Evolutionary conservation across 2,888 invertebrate genomes (phyloP).

Genomic region (Lysandra bellargus): DNA sequence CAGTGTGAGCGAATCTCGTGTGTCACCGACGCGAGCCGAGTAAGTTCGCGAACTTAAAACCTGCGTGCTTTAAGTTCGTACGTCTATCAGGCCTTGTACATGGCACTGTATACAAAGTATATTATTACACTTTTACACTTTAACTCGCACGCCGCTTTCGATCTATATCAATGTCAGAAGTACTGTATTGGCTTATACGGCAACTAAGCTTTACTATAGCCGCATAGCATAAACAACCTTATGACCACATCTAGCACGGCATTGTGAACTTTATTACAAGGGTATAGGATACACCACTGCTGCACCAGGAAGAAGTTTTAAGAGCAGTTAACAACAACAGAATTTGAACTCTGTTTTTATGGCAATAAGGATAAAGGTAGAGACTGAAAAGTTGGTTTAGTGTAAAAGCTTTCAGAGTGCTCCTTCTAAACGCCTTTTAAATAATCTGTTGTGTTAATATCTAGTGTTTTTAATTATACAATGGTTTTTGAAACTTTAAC

Average conservation of each 20-base stretch:
- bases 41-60: too few relatives aligned
- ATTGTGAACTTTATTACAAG: not conserved
- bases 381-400: not conserved
- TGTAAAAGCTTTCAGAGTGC: constrained; percentile 22
- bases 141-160: not conserved
- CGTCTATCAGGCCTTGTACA: not conserved
- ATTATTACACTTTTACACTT: not conserved
- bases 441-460: constrained; percentile 15
- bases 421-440: not conserved
- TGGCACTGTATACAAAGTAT: not conserved
- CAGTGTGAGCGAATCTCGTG: too few relatives aligned
- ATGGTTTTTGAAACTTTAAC: not conserved
- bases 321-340: not conserved
- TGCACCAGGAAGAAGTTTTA: not conserved
- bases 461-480: constrained; percentile 8
- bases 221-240: not conserved
- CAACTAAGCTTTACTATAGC: not conserved
- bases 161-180: constrained; percentile 4
- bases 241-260: not conserved
- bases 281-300: not conserved
- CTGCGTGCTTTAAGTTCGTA: too few relatives aligned
- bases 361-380: not conserved
- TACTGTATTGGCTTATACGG: constrained; percentile 3
- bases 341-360: not conserved
- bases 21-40: too few relatives aligned